Evolutionary conservation across 2,113 vertebrate genomes (phyloP).

Genomic region (Nyctibius bracteatus): DNA sequence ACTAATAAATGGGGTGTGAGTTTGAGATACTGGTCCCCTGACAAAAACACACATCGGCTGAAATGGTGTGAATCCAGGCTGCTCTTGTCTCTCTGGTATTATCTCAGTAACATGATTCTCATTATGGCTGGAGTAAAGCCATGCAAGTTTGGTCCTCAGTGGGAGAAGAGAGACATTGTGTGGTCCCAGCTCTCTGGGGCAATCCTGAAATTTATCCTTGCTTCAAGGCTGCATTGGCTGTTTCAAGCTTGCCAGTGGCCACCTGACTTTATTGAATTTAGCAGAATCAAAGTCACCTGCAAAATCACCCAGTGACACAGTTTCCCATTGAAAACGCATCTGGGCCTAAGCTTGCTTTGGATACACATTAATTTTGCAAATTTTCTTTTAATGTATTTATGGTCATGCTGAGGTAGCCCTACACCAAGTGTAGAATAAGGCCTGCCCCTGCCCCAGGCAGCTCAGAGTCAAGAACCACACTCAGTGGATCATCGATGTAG

Average conservation of each 20-base stretch:
- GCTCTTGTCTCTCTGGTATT: neutral
- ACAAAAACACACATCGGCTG: neutral
- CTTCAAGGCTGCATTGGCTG: neutral
- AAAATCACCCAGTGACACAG: neutral
- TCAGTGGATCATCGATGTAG: neutral
- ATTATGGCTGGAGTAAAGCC: neutral
- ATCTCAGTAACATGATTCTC: neutral
- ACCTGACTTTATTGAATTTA: neutral
- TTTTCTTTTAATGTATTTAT: neutral
- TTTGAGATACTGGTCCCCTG: neutral
- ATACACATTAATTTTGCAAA: neutral
- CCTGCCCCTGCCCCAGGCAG: rapidly evolving
- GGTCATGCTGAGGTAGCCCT: neutral
- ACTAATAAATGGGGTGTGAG: conserved; percentile 9
- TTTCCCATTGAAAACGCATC: neutral
- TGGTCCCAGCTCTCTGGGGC: neutral
- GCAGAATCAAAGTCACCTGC: neutral
- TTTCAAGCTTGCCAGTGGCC: neutral
- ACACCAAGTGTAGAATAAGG: neutral
- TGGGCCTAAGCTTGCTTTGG: neutral
- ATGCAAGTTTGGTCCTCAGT: neutral
- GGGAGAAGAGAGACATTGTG: neutral
- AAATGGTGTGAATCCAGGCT: neutral
- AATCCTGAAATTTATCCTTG: neutral
- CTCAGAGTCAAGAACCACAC: rapidly evolving